phyloP scores from a whole-genome alignment of 2,797 vertebrate genomes.

The Amblyraja radiata region DNA sequence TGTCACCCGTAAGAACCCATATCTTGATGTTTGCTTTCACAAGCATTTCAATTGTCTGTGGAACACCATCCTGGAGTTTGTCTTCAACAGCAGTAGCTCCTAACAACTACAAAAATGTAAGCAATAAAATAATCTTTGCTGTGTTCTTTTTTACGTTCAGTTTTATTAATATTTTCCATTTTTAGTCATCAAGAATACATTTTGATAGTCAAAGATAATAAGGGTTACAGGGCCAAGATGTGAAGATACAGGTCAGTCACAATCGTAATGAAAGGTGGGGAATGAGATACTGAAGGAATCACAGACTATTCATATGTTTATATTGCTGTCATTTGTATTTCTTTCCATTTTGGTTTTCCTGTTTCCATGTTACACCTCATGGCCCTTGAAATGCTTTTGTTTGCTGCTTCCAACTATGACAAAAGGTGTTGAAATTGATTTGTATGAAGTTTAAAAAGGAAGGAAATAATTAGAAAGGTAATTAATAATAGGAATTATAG shows the following conservation, averaged over 20 bases:
- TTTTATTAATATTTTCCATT: background rate
- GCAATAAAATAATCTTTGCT: background rate
- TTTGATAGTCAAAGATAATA: background rate
- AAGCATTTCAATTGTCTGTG: constrained; percentile 79
- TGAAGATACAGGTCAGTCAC: background rate
- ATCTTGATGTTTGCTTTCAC: constrained; percentile 81
- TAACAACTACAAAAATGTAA: constrained; percentile 62
- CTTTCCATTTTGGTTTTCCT: background rate
- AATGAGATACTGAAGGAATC: background rate
- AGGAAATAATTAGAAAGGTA: background rate
- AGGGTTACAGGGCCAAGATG: background rate
- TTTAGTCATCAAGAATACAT: background rate
- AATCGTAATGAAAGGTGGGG: background rate
- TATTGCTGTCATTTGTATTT: background rate
- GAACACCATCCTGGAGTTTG: constrained; percentile 87
- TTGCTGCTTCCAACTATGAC: background rate
- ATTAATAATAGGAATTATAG: background rate
- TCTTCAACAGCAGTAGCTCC: constrained; percentile 88
- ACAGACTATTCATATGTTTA: background rate
- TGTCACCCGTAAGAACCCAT: constrained; percentile 91
- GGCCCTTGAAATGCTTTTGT: background rate
- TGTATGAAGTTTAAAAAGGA: background rate
- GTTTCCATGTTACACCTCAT: background rate
- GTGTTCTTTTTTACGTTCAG: background rate
- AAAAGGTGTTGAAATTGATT: background rate